Percentiles rank a stretch among this genome's conserved stretches.
These are phyloP conservation scores for Carterocephalus palaemon DNA, from an alignment of 2,888 invertebrate genomes.

Conservation along the genomic window DNA sequence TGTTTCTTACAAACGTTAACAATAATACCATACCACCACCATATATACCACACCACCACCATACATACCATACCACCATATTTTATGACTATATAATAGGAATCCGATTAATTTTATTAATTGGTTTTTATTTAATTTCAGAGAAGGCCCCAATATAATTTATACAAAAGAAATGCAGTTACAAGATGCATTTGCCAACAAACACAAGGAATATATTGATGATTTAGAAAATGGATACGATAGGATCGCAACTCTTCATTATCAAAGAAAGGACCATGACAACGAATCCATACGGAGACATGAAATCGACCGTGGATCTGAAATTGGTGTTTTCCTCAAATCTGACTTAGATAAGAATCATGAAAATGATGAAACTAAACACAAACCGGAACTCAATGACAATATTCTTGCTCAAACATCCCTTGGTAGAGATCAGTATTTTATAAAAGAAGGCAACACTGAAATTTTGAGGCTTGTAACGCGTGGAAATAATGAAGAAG, in stretches of 20 bases:
- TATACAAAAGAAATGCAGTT: constrained; percentile 78
- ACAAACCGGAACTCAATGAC: constrained; percentile 51
- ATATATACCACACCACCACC: too few species aligned
- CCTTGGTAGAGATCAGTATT: constrained; percentile 83
- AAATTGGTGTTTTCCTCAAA: constrained; percentile 74
- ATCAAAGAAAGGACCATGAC: constrained; percentile 77
- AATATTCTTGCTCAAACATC: constrained; percentile 58
- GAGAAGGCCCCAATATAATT: constrained; percentile 77
- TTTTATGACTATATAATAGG: too few species aligned
- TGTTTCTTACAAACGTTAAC: too few species aligned
- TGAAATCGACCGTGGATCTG: constrained; percentile 88
- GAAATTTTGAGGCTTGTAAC: constrained; percentile 90
- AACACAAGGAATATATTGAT: constrained; percentile 79
- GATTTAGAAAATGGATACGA: constrained; percentile 79
- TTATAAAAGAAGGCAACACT: constrained; percentile 90
- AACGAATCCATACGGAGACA: constrained; percentile 86
- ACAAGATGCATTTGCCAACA: constrained; percentile 67
- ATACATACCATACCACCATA: too few species aligned
- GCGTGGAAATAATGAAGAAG: constrained; percentile 83
- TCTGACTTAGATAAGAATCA: constrained; percentile 55
- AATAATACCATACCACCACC: too few species aligned
- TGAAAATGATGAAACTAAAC: constrained; percentile 54
- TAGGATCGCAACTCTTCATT: constrained; percentile 71
- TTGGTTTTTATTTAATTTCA: constrained; percentile 39
- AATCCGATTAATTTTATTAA: too few species aligned